Evolutionary conservation across 2,797 vertebrate species (phyloP), one percentile per base, ranked within the genome.

Genomic region (Pipistrellus pygmaeus): DNA sequence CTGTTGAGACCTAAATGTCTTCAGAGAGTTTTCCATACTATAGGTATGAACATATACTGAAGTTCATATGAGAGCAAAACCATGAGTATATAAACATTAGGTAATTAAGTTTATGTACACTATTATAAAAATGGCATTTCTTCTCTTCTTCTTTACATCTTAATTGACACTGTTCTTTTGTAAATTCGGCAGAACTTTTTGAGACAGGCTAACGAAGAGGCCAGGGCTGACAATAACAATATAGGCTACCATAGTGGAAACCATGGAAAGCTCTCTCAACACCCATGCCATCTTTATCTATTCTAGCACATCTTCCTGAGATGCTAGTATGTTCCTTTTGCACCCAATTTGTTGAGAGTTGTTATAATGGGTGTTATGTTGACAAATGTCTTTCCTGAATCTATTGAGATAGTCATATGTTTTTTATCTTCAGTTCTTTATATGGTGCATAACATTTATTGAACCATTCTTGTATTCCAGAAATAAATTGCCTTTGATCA

Each of bases 101-200:
- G 15, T 64, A 30, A 32, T 69, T 75, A 88, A 77, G 92, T 92
- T 3, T 75, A 3, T 88, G 27, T 72, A 12, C 32, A 53, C 48
- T 68, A 68, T 68, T 46, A 90, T 73, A 38, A 78, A 77, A 94
- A 85, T 53, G 8, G 35, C 7, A 32, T 88, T 15, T 80, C 17
- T 82, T 30, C 32, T 78, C 60, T 60, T 94, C 57, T 60, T 94
- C 32, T 44, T 88, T 90, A 66, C 17, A 46, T 77, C 57, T 55
- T 76, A 93, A 69, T 3, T 46, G 48, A 44, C n/a, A 69, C 3
- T 77, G 17, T 5, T 21, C 10, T 77, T 88, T 75, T n/a, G 4
- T 72, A 93, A 91, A 82, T 6, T 87, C 0, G 77, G 48, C 48
- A 35, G 48, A 71, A 41, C 10, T 77, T 84, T 84, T 77, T 90